phyloP scores from a whole-genome alignment of 2,797 vertebrate species.

The Caiman crocodilus region DNA sequence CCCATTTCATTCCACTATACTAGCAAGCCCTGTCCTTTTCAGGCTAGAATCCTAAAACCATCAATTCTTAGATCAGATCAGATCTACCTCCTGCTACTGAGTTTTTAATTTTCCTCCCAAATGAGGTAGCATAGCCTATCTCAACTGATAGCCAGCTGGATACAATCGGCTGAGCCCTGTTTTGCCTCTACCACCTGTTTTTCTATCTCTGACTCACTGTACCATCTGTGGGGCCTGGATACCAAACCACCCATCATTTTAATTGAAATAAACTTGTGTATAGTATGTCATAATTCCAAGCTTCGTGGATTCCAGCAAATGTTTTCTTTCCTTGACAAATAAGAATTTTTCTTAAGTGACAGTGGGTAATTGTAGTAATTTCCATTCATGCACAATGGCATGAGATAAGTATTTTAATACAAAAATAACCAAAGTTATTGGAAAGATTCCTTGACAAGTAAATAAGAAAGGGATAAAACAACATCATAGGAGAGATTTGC shows the following conservation, averaged over 20 bases:
- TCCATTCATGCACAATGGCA: not conserved
- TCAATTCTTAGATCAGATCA: not conserved
- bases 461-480: not conserved
- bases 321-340: not conserved
- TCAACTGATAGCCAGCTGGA: not conserved
- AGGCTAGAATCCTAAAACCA: not conserved
- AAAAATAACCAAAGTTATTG: not conserved
- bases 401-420: not conserved
- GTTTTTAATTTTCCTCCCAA: not conserved
- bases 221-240: not conserved
- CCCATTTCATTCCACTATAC: not conserved
- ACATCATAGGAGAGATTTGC: not conserved
- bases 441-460: not conserved
- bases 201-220: not conserved
- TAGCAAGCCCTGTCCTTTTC: not conserved
- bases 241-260: not conserved
- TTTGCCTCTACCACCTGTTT: not conserved
- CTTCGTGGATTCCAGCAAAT: not conserved
- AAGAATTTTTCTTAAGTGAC: not conserved
- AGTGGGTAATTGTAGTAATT: not conserved
- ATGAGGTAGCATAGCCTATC: not conserved
- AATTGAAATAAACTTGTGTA: not conserved
- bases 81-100: not conserved
- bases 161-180: fast-evolving
- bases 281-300: not conserved